Conservation (phyloP, 2,888 invertebrate species). For the Dryadula phaetusa region DNA sequence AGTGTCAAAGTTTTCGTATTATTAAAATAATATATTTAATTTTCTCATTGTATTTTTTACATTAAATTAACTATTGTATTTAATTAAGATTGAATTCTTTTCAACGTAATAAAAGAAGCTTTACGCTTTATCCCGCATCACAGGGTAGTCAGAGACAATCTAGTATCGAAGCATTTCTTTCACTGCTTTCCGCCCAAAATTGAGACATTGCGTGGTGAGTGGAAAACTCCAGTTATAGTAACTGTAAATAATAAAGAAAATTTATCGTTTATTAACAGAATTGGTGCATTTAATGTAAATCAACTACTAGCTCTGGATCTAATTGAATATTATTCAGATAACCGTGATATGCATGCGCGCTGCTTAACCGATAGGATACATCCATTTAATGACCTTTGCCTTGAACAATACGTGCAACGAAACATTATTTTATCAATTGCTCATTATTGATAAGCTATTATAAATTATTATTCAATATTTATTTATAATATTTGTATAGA, state of each 20-base stretch:
- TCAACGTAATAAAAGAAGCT: too few species aligned
- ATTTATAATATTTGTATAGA: neutral
- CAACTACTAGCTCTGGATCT: neutral
- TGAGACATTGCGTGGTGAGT: too few species aligned
- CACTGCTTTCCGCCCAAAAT: too few species aligned
- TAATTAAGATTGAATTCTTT: neutral
- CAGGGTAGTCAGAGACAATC: too few species aligned
- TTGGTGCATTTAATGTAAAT: neutral
- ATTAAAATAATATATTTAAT: too few species aligned
- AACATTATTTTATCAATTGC: neutral
- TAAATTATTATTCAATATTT: neutral
- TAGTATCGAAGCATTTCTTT: too few species aligned
- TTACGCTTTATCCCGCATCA: too few species aligned
- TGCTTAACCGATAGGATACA: slow-evolving; percentile 13
- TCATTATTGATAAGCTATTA: neutral
- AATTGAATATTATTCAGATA: slow-evolving; percentile 15
- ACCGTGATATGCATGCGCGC: slow-evolving; percentile 3
- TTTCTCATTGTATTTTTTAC: too few species aligned
- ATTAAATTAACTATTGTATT: neutral
- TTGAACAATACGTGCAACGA: slow-evolving; percentile 4
- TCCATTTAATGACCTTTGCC: slow-evolving; percentile 16
- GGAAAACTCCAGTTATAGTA: too few species aligned
- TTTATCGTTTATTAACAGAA: neutral
- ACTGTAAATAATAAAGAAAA: neutral
- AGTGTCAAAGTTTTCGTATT: neutral